phyloP scores from a whole-genome alignment of 1,140 invertebrate genomes.

The Drosophila nigromelanica region DNA sequence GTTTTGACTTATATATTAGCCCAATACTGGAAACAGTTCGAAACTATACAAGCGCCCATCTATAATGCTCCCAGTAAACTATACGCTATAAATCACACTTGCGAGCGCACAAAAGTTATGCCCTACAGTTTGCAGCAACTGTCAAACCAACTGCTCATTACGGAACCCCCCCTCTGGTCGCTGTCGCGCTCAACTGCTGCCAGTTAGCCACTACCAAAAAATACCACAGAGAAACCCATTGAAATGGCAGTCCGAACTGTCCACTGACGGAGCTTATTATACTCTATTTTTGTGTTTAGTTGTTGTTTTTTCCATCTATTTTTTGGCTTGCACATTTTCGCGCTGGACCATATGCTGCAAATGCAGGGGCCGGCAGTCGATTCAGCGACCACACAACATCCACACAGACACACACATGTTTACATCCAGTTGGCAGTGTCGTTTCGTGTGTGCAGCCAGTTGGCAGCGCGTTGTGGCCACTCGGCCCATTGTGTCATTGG shows the following conservation, averaged over 20 bases:
- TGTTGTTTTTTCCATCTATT: constrained; percentile 39
- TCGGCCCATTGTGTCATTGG: constrained; percentile 75
- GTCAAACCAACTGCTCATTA: constrained; percentile 80
- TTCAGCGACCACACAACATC: constrained; percentile 56
- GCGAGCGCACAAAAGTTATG: constrained; percentile 65
- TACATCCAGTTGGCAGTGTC: constrained; percentile 28
- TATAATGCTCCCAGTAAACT: constrained; percentile 52
- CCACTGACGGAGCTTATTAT: constrained; percentile 64
- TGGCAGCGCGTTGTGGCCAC: constrained; percentile 54
- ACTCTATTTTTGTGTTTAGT: constrained; percentile 48
- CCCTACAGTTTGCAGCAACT: constrained; percentile 68
- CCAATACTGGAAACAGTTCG: constrained; percentile 44
- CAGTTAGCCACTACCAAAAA: constrained; percentile 23
- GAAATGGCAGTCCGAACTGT: constrained; percentile 32
- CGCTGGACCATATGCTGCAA: constrained; percentile 42
- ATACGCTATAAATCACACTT: constrained; percentile 65
- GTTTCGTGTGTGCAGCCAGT: constrained; percentile 37
- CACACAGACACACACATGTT: constrained; percentile 22
- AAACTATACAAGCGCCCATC: constrained; percentile 54
- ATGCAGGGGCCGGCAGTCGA: constrained; percentile 51
- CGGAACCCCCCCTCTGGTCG: constrained; percentile 13
- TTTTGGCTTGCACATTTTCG: constrained; percentile 37
- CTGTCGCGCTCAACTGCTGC: too few relatives aligned
- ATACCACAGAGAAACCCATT: constrained; percentile 22
- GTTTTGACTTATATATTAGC: constrained; percentile 46